phyloP scores from a whole-genome alignment of 1,140 invertebrate genomes.

The Diabrotica virgifera region DNA sequence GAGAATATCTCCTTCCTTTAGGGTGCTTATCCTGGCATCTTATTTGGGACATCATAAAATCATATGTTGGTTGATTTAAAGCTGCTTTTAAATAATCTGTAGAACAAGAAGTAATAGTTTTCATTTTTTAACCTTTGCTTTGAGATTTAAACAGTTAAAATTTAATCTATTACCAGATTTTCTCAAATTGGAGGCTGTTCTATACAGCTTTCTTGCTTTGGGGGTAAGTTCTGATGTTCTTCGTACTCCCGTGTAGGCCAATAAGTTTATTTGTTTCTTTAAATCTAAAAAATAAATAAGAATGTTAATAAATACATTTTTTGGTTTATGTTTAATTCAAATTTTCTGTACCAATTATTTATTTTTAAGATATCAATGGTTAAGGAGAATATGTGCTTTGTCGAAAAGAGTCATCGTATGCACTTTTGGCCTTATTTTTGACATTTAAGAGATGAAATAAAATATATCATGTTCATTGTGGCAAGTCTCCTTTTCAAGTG shows the following conservation, averaged over 20 bases:
- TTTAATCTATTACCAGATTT: not conserved
- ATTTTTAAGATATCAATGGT: too few relatives aligned
- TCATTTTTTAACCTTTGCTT: not conserved
- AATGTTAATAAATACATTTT: too few relatives aligned
- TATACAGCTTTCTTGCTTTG: constrained; percentile 10
- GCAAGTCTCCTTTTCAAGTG: too few relatives aligned
- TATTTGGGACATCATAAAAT: constrained; percentile 26
- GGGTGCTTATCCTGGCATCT: constrained; percentile 13
- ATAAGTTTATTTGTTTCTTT: not conserved
- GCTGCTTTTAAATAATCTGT: not conserved
- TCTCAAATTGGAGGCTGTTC: constrained; percentile 1
- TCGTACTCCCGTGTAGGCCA: not conserved
- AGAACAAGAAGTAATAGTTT: not conserved
- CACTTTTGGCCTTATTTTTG: too few relatives aligned
- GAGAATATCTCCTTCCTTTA: constrained; percentile 28
- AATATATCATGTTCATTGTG: too few relatives aligned
- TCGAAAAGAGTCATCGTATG: too few relatives aligned
- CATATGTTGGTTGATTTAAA: constrained; percentile 20
- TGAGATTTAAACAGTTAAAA: not conserved
- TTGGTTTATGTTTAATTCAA: too few relatives aligned
- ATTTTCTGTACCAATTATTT: too few relatives aligned
- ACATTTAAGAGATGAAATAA: too few relatives aligned
- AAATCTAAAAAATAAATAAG: constrained; percentile 13
- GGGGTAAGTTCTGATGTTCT: constrained; percentile 8
- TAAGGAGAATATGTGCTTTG: too few relatives aligned